Base-by-base conservation (phyloP, 2,888 invertebrate genomes). In the Lepidochrysops patricia region DNA sequence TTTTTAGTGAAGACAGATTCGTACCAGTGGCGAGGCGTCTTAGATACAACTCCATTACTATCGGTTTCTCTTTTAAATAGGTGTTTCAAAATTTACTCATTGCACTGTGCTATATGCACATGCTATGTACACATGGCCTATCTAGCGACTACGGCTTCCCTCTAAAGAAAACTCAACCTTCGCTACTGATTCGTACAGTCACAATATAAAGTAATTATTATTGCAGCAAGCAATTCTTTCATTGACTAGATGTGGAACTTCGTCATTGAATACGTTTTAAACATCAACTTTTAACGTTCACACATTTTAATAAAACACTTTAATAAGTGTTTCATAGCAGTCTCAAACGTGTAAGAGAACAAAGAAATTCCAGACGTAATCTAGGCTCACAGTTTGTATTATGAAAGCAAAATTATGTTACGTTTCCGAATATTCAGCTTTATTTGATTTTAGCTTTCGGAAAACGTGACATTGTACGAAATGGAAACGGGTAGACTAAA, bases 381-480 rank as follows among this genome's bases (percentile, higher is more conserved):
- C 54, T 54, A 32, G 29, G 12, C 32, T 54, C 52, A 15, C 54
- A 54, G 19, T 29, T 32, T 54, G 29, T 54, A 54, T 32, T 32
- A 54, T 29, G 19, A 32, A 19, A 54, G 32, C 27, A 32, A 15
- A 32, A 29, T 50, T 50, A 26, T 19, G 29, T 52, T 29, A 52
- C 29, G 26, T 52, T 52, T 52, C 27, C 26, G 12, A 54, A 54
- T 54, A 54, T 54, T 54, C 19, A 32, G 29, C 54, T 32, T 32
- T 32, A 54, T 54, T 54, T 54, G 54, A 54, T 54, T 54, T 54
- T 13, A 19, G 43, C 9, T 43, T 43, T 43, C 43, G 19, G 43
- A n/a, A 29, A 54, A 54, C 13, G 6, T 52, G 54, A 32, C 54
- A 29, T 54, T 54, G 54, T 29, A 15, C 15, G 29, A 19, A 32